Evolutionary conservation across 1,140 invertebrate species (phyloP).

Genomic region (Rhyzopertha dominica): DNA sequence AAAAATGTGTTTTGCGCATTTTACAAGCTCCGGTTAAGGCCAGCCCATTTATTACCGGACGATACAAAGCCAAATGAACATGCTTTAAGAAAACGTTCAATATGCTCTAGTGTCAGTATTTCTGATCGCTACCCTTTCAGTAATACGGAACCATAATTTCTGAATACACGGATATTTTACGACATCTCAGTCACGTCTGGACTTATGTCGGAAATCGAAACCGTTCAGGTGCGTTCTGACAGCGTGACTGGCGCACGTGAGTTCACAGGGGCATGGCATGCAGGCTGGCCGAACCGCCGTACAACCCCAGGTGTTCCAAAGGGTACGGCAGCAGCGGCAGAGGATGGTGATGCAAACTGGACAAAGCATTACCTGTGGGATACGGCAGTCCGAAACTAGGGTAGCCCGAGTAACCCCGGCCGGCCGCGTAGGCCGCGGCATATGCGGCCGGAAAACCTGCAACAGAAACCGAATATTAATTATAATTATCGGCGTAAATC

Average conservation of each 20-base stretch:
- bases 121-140: too few relatives aligned
- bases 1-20: too few relatives aligned
- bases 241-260: conserved; percentile 17
- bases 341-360: conserved; percentile 62
- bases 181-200: too few relatives aligned
- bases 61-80: too few relatives aligned
- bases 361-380: conserved; percentile 87
- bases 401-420: conserved; percentile 91
- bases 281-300: conserved; percentile 51
- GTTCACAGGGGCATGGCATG: conserved; percentile 82
- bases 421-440: conserved; percentile 88
- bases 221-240: too few relatives aligned
- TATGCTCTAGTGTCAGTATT: too few relatives aligned
- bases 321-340: conserved; percentile 45
- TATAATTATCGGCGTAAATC: conserved; percentile 1
- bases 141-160: too few relatives aligned
- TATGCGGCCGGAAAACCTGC: conserved; percentile 88
- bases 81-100: too few relatives aligned
- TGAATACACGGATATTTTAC: too few relatives aligned
- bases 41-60: too few relatives aligned
- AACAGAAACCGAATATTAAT: conserved; percentile 47
- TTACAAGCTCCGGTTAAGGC: too few relatives aligned
- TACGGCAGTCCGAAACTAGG: conserved; percentile 95
- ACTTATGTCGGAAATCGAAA: too few relatives aligned
- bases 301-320: conserved; percentile 58